Base-by-base conservation (phyloP, 2,113 vertebrate species). In the Pongo pygmaeus region DNA sequence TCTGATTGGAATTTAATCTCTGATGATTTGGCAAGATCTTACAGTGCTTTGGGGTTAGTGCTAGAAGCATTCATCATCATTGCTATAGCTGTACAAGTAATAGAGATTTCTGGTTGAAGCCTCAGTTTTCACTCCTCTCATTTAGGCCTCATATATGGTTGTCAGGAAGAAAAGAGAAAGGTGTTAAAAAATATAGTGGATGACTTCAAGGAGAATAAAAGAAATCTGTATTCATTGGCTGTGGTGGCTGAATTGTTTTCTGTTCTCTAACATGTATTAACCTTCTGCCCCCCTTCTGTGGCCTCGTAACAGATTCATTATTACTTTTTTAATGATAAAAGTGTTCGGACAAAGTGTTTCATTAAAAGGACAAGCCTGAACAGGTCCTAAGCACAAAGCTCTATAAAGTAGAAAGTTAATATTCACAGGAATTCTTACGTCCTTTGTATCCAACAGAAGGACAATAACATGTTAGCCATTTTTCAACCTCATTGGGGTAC, bases 351-450 rank as follows among this genome's bases (percentile, higher is more conserved):
- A 95, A 97, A 96, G 80, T 88, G 77, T 96, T 98, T 97, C 92
- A 97, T 98, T 98, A 97, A 84, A 95, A 97, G 64, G 95, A 98
- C 90, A 98, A 98, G 97, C 75, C 89, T 95, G 90, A 97, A 43
- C 92, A 5, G 50, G 64, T 92, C 57, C 84, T 17, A 17, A 88
- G 84, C 55, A 90, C 81, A 95, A 86, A 96, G 55, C 48, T 96
- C 80, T 91, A 52, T 87, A 92, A 92, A 97, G 92, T 84, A 91
- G 88, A 95, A 96, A 90, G 84, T 81, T 90, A 92, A 95, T 93
- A 75, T 89, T 93, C 80, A 77, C 74, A 72, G 43, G 43, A 87
- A 90, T 95, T 93, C 84, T 84, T 72, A n/a, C 85, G 77, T 78
- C 92, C 80, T 97, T 88, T 93, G 80, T 92, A 80, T 94, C 88